A percentile compares a stretch with the other conserved stretches of the same genome.
Conservation (phyloP, 2,113 vertebrate species). For the Psephotus haematonotus region DNA sequence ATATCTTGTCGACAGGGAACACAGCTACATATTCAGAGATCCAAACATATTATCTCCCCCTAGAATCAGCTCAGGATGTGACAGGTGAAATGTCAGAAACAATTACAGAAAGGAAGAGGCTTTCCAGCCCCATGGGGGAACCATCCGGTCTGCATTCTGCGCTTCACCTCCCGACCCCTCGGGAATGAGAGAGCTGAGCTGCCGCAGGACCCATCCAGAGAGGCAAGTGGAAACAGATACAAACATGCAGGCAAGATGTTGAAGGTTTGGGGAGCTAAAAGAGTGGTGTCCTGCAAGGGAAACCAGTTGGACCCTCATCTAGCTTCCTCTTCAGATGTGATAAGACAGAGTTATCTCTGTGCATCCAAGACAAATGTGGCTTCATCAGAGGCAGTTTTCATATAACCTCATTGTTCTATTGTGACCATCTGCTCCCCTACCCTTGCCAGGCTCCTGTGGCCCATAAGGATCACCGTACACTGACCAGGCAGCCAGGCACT, state of each 20-base stretch:
- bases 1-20: not conserved
- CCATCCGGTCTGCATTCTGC: not conserved
- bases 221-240: not conserved
- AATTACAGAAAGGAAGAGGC: constrained; percentile 27
- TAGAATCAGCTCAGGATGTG: not conserved
- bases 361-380: not conserved
- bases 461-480: not conserved
- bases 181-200: not conserved
- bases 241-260: not conserved
- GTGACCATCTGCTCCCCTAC: constrained; percentile 32
- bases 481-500: not conserved
- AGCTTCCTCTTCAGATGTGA: not conserved
- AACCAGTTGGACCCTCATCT: not conserved
- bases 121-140: not conserved
- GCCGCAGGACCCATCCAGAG: not conserved
- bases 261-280: not conserved
- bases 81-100: constrained; percentile 48
- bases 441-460: constrained; percentile 11
- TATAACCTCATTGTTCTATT: not conserved
- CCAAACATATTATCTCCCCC: constrained; percentile 1
- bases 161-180: not conserved
- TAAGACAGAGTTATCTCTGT: not conserved
- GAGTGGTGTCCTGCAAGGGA: not conserved
- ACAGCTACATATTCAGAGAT: not conserved
- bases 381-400: not conserved